A percentile compares a stretch with the other conserved stretches of the same genome.
Evolutionary conservation across 2,888 invertebrate species (phyloP).

Genomic region (Agrilus mali): DNA sequence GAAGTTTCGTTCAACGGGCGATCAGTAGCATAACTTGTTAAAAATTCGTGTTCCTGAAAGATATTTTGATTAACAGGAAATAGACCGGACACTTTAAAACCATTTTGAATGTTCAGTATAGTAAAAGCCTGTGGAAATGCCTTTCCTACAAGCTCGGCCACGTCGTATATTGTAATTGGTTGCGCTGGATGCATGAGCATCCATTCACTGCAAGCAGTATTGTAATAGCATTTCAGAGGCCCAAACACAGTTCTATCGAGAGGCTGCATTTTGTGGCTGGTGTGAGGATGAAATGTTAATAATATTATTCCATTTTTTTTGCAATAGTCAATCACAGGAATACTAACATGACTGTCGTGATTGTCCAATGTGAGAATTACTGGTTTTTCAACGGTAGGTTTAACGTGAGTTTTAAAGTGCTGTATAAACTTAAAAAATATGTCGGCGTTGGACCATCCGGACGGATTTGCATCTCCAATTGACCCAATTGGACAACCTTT

Average conservation of each 20-base stretch:
- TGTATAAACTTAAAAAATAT: conserved; percentile 13
- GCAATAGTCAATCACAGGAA: conserved; percentile 17
- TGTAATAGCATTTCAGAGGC: conserved; percentile 15
- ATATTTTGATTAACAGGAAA: too few relatives aligned
- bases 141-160: conserved; percentile 16
- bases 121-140: conserved; percentile 17
- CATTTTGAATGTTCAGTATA: conserved; percentile 15
- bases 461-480: conserved; percentile 13
- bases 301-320: too few relatives aligned
- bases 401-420: conserved; percentile 8
- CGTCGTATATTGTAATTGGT: conserved; percentile 24
- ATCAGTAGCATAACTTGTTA: too few relatives aligned
- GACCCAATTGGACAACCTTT: conserved; percentile 14
- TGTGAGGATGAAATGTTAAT: too few relatives aligned
- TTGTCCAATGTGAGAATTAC: conserved; percentile 15
- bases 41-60: too few relatives aligned
- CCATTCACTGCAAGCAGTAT: conserved; percentile 12
- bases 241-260: conserved; percentile 15
- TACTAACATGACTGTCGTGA: conserved; percentile 17
- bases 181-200: conserved; percentile 11
- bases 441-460: conserved; percentile 21
- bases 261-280: conserved; percentile 17
- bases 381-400: conserved; percentile 7
- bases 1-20: too few relatives aligned
- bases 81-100: too few relatives aligned